Percentiles rank a stretch among this genome's conserved stretches.
Conservation (phyloP, 2,797 vertebrate genomes). For the Lepilemur ruficaudatus region DNA sequence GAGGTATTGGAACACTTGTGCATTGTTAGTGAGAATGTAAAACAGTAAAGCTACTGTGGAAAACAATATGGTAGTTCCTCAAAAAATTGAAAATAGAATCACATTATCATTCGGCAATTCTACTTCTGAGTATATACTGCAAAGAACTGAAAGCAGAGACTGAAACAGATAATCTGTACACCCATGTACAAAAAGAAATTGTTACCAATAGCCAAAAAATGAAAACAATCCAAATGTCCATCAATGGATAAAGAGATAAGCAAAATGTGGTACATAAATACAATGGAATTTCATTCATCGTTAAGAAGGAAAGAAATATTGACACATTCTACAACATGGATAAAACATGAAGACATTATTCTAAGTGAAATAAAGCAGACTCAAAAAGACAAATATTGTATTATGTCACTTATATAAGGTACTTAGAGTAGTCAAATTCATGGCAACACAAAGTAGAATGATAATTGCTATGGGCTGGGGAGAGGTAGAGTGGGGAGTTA, state of each 20-base stretch:
- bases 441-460: neutral
- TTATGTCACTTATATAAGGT: neutral
- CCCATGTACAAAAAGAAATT: neutral
- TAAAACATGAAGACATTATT: neutral
- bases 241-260: neutral
- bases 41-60: neutral
- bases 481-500: neutral
- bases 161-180: neutral
- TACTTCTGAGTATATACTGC: neutral
- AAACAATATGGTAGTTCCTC: neutral
- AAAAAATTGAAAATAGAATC: neutral
- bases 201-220: neutral
- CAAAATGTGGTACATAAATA: neutral
- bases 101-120: neutral
- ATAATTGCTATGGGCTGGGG: neutral
- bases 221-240: neutral
- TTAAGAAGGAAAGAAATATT: neutral
- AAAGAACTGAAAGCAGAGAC: neutral
- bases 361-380: neutral
- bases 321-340: neutral
- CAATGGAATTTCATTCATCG: neutral
- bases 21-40: neutral
- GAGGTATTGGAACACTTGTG: neutral
- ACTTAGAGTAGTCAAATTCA: neutral
- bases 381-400: neutral